These are phyloP conservation scores for Spodoptera exigua DNA, from an alignment of 2,888 invertebrate genomes.

Conservation along the genomic window DNA sequence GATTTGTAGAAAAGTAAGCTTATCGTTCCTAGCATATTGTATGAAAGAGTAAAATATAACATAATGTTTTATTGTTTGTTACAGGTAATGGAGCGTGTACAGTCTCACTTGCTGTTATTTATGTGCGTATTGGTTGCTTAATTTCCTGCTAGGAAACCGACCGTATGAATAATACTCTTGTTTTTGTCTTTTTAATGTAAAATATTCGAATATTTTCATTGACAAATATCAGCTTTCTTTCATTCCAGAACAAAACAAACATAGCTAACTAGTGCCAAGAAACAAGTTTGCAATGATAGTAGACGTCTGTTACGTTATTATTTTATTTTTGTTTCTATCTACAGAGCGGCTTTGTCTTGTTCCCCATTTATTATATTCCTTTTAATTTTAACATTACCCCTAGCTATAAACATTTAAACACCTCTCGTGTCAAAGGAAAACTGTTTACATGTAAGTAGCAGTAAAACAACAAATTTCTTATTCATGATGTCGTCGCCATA, in stretches of 20 bases:
- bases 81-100: conserved; percentile 81
- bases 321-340: no score
- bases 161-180: conserved; percentile 53
- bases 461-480: conserved; percentile 59
- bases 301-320: no score
- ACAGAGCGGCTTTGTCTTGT: no score
- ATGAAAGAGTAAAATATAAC: conserved; percentile 49
- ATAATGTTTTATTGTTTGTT: conserved; percentile 76
- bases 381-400: not conserved
- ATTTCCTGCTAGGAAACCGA: conserved; percentile 68
- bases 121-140: conserved; percentile 74
- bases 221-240: no score
- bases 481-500: conserved; percentile 45
- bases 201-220: no score
- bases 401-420: conserved; percentile 18
- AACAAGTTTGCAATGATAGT: no score
- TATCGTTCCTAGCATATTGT: conserved; percentile 11
- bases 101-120: conserved; percentile 70
- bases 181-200: conserved; percentile 29
- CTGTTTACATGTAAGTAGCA: conserved; percentile 29
- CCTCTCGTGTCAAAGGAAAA: not conserved
- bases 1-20: conserved; percentile 2
- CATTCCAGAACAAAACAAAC: not conserved
- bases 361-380: not conserved
- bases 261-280: no score